Evolutionary conservation across 2,888 invertebrate genomes (phyloP).

Genomic region (Acleris cristana): DNA sequence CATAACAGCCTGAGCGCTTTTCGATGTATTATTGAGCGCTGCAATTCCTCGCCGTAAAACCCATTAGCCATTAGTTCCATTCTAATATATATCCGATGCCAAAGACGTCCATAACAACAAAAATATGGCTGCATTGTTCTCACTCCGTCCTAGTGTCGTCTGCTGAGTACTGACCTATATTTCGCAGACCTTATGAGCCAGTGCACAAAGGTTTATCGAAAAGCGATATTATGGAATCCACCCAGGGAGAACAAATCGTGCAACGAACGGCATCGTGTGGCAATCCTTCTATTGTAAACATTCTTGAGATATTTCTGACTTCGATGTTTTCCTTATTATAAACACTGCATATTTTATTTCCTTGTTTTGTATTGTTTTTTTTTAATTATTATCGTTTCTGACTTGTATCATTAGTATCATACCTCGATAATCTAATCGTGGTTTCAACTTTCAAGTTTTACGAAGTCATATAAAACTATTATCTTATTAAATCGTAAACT

Average conservation of each 20-base stretch:
- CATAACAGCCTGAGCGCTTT: no score
- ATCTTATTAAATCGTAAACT: no score
- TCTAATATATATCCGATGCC: no score
- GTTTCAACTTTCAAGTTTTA: no score
- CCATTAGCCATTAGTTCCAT: no score
- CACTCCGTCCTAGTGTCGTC: conserved; percentile 8
- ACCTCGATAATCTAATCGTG: no score
- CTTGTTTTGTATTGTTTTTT: not conserved
- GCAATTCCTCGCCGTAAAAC: no score
- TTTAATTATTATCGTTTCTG: no score
- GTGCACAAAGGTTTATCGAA: conserved; percentile 29
- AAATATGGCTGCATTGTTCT: conserved; percentile 25
- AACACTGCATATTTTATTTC: not conserved
- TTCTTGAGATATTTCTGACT: not conserved
- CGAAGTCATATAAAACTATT: no score
- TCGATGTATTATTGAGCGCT: no score
- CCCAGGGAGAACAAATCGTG: not conserved
- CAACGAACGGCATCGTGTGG: not conserved
- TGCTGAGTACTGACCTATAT: conserved; percentile 24
- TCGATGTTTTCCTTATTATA: not conserved
- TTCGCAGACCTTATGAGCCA: conserved; percentile 13
- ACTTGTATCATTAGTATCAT: no score
- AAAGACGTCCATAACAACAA: not conserved
- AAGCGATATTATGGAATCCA: conserved; percentile 17
- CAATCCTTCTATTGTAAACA: not conserved